Conservation (phyloP, 2,888 invertebrate species). For the Craniophora ligustri region DNA sequence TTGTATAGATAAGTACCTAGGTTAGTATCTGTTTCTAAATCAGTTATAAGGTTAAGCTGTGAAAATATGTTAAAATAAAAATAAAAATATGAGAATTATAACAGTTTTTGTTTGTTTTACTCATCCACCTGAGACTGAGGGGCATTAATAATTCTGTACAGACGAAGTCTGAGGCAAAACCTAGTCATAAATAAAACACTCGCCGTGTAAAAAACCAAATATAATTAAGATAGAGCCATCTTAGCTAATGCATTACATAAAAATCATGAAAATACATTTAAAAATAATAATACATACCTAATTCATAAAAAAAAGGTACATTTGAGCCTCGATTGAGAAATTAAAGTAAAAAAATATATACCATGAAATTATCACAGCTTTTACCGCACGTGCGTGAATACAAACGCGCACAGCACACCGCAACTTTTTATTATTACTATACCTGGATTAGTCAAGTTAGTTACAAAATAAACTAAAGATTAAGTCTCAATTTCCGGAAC, state of each 20-base stretch:
- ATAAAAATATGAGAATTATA: background rate
- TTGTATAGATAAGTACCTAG: constrained; percentile 13
- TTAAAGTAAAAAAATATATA: constrained; percentile 21
- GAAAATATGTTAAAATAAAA: constrained; percentile 29
- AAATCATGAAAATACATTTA: constrained; percentile 41
- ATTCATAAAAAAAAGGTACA: constrained; percentile 32
- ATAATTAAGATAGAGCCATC: constrained; percentile 42
- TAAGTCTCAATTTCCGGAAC: too few species aligned
- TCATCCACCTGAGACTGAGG: too few species aligned
- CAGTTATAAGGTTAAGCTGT: constrained; percentile 20
- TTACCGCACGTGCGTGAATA: too few species aligned
- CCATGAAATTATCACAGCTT: background rate
- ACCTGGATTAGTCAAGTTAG: too few species aligned
- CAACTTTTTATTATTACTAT: too few species aligned
- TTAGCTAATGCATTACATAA: constrained; percentile 38
- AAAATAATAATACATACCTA: constrained; percentile 40
- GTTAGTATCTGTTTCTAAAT: background rate
- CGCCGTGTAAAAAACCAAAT: constrained; percentile 47
- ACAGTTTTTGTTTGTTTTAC: constrained; percentile 6
- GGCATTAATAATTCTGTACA: too few species aligned
- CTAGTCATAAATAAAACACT: constrained; percentile 31
- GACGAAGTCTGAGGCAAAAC: too few species aligned
- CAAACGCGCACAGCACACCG: too few species aligned
- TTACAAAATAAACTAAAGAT: too few species aligned
- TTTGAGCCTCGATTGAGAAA: constrained; percentile 45